Conservation (phyloP, 2,113 vertebrate genomes). For the Loxodonta africana region DNA sequence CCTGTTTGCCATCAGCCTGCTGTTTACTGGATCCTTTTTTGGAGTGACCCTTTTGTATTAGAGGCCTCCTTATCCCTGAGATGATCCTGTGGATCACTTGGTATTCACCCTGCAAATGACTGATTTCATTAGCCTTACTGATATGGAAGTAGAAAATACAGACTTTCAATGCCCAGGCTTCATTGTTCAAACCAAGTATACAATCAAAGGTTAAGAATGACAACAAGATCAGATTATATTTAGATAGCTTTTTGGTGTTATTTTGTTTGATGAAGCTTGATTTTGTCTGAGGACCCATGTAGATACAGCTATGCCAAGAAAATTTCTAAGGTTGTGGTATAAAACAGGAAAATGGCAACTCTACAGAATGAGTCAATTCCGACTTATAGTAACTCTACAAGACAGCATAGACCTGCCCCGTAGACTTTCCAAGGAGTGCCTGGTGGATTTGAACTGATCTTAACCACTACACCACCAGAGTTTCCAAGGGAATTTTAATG, state of each 20-base stretch:
- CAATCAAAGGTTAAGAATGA: slow-evolving; percentile 7
- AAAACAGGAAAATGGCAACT: background rate
- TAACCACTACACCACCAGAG: too few species aligned
- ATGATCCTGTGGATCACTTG: background rate
- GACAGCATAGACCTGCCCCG: too few species aligned
- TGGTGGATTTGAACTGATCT: too few species aligned
- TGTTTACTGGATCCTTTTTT: background rate
- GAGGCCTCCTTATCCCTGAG: background rate
- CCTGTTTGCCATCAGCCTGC: background rate
- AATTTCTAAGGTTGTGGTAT: background rate
- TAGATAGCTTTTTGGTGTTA: background rate
- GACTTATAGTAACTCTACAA: too few species aligned
- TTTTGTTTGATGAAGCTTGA: background rate
- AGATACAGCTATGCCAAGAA: background rate
- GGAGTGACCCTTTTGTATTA: background rate
- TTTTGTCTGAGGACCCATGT: background rate
- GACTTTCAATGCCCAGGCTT: background rate
- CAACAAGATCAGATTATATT: background rate
- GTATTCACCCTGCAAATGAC: background rate
- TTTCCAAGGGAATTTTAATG: background rate
- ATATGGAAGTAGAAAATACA: slow-evolving; percentile 32
- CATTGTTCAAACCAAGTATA: slow-evolving; percentile 13
- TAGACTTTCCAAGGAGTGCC: too few species aligned
- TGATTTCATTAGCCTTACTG: background rate
- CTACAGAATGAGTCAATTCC: background rate